Evolutionary conservation across 92 coral and sea anemone genomes (phyloP), one percentile per base, ranked within the genome.

Genomic region (Porites divaricata): DNA sequence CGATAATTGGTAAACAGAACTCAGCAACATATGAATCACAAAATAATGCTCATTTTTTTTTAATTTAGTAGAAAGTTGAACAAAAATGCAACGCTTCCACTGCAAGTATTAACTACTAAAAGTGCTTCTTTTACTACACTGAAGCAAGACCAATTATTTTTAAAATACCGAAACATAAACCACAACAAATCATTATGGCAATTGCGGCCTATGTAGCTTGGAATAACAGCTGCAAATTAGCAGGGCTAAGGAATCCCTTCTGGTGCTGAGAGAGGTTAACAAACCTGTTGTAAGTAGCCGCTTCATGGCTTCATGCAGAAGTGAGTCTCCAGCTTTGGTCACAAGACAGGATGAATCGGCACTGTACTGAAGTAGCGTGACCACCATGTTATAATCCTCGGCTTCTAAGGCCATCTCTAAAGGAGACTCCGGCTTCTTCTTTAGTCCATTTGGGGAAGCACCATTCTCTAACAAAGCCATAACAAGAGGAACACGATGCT

Each of bases 401-500:
- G 62, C 57, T 2, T 81, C 84, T 41, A 80, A 23, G 53, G 93
- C 93, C 53, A 70, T 25, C 63, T 69, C 79, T 23, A 90, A 61
- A 49, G 93, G 93, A 23, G 56, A 14, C 64, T 78, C 70, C 51
- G 21, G 45, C 14, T 57, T 81, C 52, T 59, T 70, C 16, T 73
- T 73, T 3, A 90, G 81, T 25, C 93, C 93, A 81, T 90, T 52
- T 0, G 93, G 65, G 21, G 73, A 74, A 10, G 93, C 91, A 1
- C 93, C 93, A 49, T 83, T 86, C 57, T 86, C 91, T 67, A 90
- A 75, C 63, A 90, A 75, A 22, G 90, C 85, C 69, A 59, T 53
- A 16, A 90, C 45, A 50, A 90, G 74, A 66, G 89, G 88, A n/a
- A 1, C 70, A 24, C 88, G 75, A 28, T 75, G 65, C 75, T 75